phyloP scores from a whole-genome alignment of 2,797 vertebrate species.

The Tachyglossus aculeatus region DNA sequence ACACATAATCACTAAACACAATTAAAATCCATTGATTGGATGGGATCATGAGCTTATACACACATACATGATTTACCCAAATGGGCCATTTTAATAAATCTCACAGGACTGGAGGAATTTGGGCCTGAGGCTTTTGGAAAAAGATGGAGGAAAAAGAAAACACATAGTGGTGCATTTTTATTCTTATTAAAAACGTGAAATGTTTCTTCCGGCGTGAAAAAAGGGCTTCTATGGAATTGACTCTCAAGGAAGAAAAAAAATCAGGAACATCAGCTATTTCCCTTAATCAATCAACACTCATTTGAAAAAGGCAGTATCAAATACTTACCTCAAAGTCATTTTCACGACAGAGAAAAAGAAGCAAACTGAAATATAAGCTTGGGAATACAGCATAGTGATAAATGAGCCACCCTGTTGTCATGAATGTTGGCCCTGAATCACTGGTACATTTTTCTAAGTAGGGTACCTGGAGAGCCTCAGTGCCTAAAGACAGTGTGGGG shows the following conservation, averaged over 20 bases:
- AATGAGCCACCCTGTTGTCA: not conserved
- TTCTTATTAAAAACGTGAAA: not conserved
- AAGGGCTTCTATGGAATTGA: accelerated
- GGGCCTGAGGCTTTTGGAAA: not conserved
- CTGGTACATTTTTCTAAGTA: too few species aligned
- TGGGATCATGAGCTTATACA: slow-evolving; percentile 21
- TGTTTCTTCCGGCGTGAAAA: not conserved
- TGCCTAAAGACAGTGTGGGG: too few species aligned
- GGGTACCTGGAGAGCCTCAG: too few species aligned
- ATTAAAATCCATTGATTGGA: slow-evolving; percentile 28
- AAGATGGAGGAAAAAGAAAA: not conserved
- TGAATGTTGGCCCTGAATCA: not conserved
- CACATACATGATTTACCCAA: slow-evolving; percentile 4
- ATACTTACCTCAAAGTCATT: not conserved
- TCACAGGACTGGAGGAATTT: not conserved
- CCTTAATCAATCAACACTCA: not conserved
- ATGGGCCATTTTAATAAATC: slow-evolving; percentile 20
- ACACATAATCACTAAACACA: slow-evolving; percentile 38
- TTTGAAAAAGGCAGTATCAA: not conserved
- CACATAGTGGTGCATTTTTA: not conserved
- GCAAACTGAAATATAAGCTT: not conserved
- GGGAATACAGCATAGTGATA: not conserved
- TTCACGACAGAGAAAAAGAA: not conserved
- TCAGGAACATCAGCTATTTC: not conserved
- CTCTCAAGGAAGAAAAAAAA: not conserved